These are phyloP conservation scores for Rhea americana DNA, from an alignment of 2,113 vertebrate species.

Conservation along the genomic window DNA sequence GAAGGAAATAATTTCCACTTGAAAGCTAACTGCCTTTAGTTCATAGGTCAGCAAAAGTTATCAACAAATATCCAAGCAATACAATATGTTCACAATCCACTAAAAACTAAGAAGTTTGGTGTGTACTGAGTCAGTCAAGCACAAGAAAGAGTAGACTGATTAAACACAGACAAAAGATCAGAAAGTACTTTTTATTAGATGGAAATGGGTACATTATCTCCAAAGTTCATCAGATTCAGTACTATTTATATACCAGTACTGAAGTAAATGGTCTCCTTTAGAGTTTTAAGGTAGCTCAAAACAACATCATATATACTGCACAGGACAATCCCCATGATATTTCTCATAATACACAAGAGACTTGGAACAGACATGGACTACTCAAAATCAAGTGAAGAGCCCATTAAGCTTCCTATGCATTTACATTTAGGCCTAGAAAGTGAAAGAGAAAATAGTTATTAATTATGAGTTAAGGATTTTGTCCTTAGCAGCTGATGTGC, in stretches of 20 bases:
- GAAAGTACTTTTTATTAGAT: background rate
- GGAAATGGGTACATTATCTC: background rate
- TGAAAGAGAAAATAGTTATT: background rate
- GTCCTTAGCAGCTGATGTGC: background rate
- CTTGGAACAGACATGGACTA: background rate
- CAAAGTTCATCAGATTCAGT: background rate
- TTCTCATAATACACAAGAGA: background rate
- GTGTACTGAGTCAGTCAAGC: background rate
- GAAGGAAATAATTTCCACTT: background rate
- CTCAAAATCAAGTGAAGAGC: background rate
- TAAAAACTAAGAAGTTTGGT: background rate
- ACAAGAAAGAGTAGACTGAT: background rate
- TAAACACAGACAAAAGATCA: background rate
- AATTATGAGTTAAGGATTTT: background rate
- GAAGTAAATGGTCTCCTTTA: background rate
- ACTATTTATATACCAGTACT: background rate
- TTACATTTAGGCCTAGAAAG: background rate
- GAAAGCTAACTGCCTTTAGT: background rate
- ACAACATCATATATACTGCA: background rate
- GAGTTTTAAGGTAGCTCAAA: background rate
- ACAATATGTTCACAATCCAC: background rate
- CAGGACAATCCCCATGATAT: background rate
- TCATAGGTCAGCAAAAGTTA: background rate
- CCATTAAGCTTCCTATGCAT: background rate
- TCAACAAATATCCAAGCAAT: background rate